Evolutionary conservation across 2,797 vertebrate genomes (phyloP), one percentile per base, ranked within the genome.

Genomic region (Hapalemur alaotrensis): DNA sequence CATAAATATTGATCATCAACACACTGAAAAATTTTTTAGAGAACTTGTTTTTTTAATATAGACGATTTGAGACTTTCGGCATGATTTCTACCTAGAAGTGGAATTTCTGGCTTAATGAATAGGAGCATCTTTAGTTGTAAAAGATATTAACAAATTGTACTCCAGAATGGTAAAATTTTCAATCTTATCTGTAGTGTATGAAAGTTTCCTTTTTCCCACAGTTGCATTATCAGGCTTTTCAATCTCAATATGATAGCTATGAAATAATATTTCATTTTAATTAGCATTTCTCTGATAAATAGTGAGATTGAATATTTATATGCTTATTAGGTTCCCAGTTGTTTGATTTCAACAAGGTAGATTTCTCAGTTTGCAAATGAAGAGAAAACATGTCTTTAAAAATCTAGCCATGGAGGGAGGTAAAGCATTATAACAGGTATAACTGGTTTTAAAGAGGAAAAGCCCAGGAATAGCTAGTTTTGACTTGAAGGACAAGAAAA

Each of bases 371-470:
- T 72, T 81, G 54, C 57, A 83, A 61, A n/a, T 48, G 12, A 59
- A 9, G 52, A 81, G 32, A 84, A 89, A 87, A 61, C 38, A n/a
- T 32, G 20, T 88, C 79, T 94, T 65, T 91, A 82, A 83, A 78
- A 67, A 28, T 69, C 25, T 20, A 82, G 41, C 67, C 83, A 38
- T 50, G 48, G 72, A 72, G 48, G 75, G 67, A 72, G 54, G 57
- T 61, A 63, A 69, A 89, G 81, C n/a, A 63, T 57, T 46, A 4
- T 41, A 96, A 82, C 95, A 96, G 83, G 96, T 93, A 65, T 80
- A 92, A 96, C 96, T 95, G 87, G 96, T 98, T 96, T 92, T 50
- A 38, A 88, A 81, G 41, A 95, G 93, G 73, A 97, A 96, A 93
- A 86, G 43, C 17, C 83, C 32, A 48, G 48, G 86, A 94, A 94